Evolutionary conservation across 1,140 invertebrate species (phyloP).

Genomic region (Battus philenor): DNA sequence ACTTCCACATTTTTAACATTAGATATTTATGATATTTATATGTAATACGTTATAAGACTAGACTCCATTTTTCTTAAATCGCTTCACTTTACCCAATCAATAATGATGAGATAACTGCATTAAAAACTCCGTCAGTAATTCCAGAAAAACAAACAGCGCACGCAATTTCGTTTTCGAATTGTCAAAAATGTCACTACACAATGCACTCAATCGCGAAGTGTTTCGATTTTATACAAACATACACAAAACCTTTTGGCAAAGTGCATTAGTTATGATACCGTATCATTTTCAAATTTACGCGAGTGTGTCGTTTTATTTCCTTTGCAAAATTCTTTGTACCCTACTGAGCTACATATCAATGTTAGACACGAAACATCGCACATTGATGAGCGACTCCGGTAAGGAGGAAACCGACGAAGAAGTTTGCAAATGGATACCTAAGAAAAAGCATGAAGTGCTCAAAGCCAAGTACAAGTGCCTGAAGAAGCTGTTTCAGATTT

Average conservation of each 20-base stretch:
- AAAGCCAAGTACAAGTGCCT: slow-evolving; percentile 68
- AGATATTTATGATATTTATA: too few relatives aligned
- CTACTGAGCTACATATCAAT: slow-evolving; percentile 26
- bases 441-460: slow-evolving; percentile 62
- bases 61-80: too few relatives aligned
- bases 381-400: slow-evolving; percentile 44
- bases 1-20: too few relatives aligned
- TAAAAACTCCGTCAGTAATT: slow-evolving; percentile 1
- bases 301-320: slow-evolving; percentile 41
- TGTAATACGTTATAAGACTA: too few relatives aligned
- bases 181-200: slow-evolving; percentile 47
- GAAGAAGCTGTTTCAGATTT: slow-evolving; percentile 65
- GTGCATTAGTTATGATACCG: slow-evolving; percentile 51
- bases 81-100: too few relatives aligned
- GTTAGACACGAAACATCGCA: slow-evolving; percentile 37
- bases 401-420: slow-evolving; percentile 43
- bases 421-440: slow-evolving; percentile 58
- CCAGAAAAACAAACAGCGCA: neutral
- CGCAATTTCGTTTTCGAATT: slow-evolving; percentile 1
- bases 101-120: too few relatives aligned
- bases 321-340: slow-evolving; percentile 45
- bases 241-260: slow-evolving; percentile 24
- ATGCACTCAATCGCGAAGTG: slow-evolving; percentile 29
- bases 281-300: slow-evolving; percentile 49
- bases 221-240: slow-evolving; percentile 27